These are phyloP conservation scores for Meganola albula DNA, from an alignment of 2,888 invertebrate genomes.

Conservation along the genomic window DNA sequence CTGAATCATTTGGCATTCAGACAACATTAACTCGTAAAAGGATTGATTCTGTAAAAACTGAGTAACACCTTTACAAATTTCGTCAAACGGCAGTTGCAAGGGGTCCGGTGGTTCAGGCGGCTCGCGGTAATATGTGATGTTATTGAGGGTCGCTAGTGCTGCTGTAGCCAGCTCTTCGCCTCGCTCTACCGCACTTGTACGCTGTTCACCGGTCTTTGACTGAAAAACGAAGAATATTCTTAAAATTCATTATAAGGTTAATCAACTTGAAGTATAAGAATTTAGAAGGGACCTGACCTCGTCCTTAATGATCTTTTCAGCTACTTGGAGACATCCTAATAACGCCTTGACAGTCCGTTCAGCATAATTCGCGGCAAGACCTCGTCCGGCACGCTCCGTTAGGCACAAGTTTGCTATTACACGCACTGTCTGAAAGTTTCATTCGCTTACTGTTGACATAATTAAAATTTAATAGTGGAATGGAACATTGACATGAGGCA, in stretches of 20 bases:
- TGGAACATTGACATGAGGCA: too few relatives aligned
- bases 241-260: too few relatives aligned
- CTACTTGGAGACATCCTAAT: conserved; percentile 50
- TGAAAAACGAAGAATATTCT: conserved; percentile 5
- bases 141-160: conserved; percentile 88
- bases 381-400: conserved; percentile 84
- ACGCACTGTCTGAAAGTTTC: conserved; percentile 82
- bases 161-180: conserved; percentile 87
- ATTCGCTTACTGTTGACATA: too few relatives aligned
- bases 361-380: conserved; percentile 70
- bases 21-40: too few relatives aligned
- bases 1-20: too few relatives aligned
- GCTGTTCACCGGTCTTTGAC: conserved; percentile 29
- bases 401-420: conserved; percentile 92
- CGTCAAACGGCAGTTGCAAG: conserved; percentile 84
- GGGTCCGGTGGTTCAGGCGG: conserved; percentile 74
- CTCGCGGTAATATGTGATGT: conserved; percentile 86
- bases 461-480: too few relatives aligned
- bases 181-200: conserved; percentile 34
- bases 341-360: conserved; percentile 57
- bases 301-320: conserved; percentile 35
- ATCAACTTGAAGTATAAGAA: too few relatives aligned
- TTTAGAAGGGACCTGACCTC: too few relatives aligned
- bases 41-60: too few relatives aligned
- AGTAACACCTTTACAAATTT: conserved; percentile 78